A percentile compares a stretch with the other conserved stretches of the same genome.
Evolutionary conservation across 1,140 invertebrate genomes (phyloP).

Genomic region (Dendrolimus kikuchii): DNA sequence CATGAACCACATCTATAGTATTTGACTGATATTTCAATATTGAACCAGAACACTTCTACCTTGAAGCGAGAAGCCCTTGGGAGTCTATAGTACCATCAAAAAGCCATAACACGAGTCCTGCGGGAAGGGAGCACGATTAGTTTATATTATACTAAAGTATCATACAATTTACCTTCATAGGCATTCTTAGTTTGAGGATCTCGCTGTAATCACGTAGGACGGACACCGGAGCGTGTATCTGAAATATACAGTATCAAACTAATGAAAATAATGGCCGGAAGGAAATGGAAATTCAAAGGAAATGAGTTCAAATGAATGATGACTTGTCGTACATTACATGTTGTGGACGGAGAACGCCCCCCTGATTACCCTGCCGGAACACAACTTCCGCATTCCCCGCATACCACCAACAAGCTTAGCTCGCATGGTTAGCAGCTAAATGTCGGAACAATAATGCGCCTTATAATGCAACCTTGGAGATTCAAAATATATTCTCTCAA

Average conservation of each 20-base stretch:
- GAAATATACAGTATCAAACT: slow-evolving; percentile 12
- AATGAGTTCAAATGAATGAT: no score
- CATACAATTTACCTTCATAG: slow-evolving; percentile 81
- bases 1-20: no score
- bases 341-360: no score
- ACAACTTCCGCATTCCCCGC: no score
- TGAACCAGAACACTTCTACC: slow-evolving; percentile 3
- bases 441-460: no score
- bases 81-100: slow-evolving; percentile 10
- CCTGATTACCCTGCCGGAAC: no score
- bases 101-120: slow-evolving; percentile 26
- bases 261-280: background rate
- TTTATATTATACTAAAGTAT: slow-evolving; percentile 2
- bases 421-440: no score
- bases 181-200: slow-evolving; percentile 94
- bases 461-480: no score
- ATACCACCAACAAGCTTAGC: no score
- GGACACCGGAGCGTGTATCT: slow-evolving; percentile 90
- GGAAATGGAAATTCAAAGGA: no score
- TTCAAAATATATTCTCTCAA: no score
- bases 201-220: slow-evolving; percentile 93
- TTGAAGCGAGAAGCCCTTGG: slow-evolving; percentile 13
- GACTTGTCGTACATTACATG: no score
- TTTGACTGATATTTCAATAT: background rate
- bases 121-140: slow-evolving; percentile 11